Evolutionary conservation across 2,113 vertebrate species (phyloP).

Genomic region (Lagopus leucura): DNA sequence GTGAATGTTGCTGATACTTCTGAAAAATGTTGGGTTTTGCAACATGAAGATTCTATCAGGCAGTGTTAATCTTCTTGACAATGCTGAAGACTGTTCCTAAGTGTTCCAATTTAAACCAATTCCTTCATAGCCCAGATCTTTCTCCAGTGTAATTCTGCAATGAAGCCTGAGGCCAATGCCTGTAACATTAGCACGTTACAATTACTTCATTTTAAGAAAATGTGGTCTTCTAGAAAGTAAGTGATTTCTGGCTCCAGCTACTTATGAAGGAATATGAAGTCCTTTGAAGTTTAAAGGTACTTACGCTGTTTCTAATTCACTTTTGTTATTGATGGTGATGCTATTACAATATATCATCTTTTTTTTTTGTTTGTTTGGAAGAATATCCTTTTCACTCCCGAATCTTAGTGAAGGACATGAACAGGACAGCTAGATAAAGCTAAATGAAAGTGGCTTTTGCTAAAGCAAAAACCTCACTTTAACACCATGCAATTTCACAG

Average conservation of each 20-base stretch:
- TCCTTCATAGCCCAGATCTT: not conserved
- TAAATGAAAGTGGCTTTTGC: not conserved
- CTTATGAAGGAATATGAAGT: not conserved
- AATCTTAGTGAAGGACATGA: not conserved
- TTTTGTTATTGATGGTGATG: not conserved
- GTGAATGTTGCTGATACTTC: not conserved
- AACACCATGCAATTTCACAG: not conserved
- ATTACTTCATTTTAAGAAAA: constrained; percentile 27
- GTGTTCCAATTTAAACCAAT: not conserved
- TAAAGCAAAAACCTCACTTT: not conserved
- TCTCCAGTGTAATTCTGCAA: not conserved
- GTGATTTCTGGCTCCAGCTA: not conserved
- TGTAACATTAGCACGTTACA: not conserved
- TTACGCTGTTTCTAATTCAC: not conserved
- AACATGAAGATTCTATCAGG: not conserved
- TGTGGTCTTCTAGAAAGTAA: not conserved
- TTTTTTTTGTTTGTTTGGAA: not conserved
- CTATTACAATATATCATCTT: not conserved
- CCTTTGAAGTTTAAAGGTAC: not conserved
- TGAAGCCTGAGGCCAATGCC: not conserved
- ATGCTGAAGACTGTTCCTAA: not conserved
- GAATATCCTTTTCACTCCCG: not conserved
- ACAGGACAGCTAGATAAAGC: not conserved
- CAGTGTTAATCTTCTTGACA: not conserved
- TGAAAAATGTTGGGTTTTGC: not conserved